A percentile compares a stretch with the other conserved stretches of the same genome.
phyloP scores from a whole-genome alignment of 2,797 vertebrate genomes.

The Eulemur mongoz region DNA sequence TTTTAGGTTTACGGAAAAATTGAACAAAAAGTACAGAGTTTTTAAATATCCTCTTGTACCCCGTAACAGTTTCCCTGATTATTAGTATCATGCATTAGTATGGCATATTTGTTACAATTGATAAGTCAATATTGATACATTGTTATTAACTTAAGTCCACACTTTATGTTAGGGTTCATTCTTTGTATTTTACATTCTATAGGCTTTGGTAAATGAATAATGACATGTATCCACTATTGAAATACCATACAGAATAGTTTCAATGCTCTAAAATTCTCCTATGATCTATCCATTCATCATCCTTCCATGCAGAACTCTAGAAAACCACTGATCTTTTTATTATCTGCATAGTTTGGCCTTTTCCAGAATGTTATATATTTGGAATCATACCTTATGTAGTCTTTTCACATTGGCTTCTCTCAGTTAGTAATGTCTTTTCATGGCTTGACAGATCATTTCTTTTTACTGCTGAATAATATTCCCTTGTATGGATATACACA shows the following conservation, averaged over 20 bases:
- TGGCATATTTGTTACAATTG: not conserved
- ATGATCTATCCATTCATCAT: not conserved
- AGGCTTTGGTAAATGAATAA: not conserved
- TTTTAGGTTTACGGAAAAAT: not conserved
- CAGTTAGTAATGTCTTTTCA: not conserved
- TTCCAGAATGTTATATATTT: not conserved
- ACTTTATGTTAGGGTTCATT: not conserved
- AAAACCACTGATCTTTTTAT: not conserved
- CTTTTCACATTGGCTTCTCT: not conserved
- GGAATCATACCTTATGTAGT: not conserved
- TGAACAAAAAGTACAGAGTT: not conserved
- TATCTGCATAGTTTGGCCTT: not conserved
- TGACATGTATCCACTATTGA: not conserved
- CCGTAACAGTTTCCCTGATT: not conserved
- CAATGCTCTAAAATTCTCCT: too few relatives aligned
- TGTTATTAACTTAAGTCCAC: not conserved
- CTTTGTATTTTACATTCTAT: not conserved
- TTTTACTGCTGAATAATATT: not conserved
- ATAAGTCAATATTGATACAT: not conserved
- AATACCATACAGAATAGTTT: not conserved
- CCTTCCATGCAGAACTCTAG: not conserved
- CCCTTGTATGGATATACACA: not conserved
- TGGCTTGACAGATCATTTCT: not conserved
- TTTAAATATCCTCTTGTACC: not conserved
- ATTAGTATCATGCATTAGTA: not conserved